Evolutionary conservation across 2,888 invertebrate species (phyloP).

Genomic region (Dorcus hopei): DNA sequence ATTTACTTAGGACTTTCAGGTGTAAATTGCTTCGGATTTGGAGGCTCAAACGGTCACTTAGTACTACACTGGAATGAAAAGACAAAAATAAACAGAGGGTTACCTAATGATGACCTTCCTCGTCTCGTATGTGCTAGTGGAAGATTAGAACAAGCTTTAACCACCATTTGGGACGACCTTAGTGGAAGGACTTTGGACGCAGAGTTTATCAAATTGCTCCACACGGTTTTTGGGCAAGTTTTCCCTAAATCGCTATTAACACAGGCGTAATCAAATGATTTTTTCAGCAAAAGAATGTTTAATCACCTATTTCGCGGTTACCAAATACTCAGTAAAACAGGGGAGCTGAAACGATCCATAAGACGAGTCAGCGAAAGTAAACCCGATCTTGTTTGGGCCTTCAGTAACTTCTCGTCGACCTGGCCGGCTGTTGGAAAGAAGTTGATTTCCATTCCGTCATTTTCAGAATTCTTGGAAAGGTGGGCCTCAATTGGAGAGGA

Average conservation of each 20-base stretch:
- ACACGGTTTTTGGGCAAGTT: conserved; percentile 15
- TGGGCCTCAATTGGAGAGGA: not conserved
- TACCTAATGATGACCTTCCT: conserved; percentile 63
- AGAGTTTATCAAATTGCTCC: conserved; percentile 35
- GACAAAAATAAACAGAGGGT: conserved; percentile 60
- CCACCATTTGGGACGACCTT: conserved; percentile 60
- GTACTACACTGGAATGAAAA: conserved; percentile 60
- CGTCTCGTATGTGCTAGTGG: conserved; percentile 72
- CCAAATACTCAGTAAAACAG: not conserved
- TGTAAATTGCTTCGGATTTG: conserved; percentile 88
- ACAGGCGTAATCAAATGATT: not conserved
- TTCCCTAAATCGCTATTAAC: not conserved
- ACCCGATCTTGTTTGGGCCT: conserved; percentile 1
- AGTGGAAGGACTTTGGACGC: conserved; percentile 48
- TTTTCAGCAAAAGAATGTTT: not conserved
- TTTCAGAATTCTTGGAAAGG: conserved; percentile 6
- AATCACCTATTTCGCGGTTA: not conserved
- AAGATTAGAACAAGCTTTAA: conserved; percentile 72
- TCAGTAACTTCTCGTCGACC: conserved; percentile 2
- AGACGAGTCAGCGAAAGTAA: not conserved
- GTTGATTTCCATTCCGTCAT: conserved; percentile 7
- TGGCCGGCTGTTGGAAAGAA: conserved; percentile 1
- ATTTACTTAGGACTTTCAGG: not conserved
- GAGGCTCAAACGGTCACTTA: conserved; percentile 78
- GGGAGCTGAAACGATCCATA: not conserved